Evolutionary conservation across 2,888 invertebrate genomes (phyloP).

Genomic region (Himalopsyche japonica): DNA sequence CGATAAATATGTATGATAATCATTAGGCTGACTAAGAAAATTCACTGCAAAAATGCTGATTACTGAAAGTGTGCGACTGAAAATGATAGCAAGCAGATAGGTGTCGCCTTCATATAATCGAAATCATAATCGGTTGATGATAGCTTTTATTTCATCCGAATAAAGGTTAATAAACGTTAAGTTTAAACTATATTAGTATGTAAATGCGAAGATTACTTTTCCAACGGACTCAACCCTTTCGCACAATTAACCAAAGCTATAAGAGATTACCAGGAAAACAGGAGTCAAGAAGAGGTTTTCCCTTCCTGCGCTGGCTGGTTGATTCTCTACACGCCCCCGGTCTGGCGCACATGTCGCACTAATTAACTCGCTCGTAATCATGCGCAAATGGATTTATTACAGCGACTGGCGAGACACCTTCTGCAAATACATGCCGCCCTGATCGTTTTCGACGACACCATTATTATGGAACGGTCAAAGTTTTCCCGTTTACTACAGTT

Average conservation of each 20-base stretch:
- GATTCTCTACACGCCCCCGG: not conserved
- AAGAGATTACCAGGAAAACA: slow-evolving; percentile 28
- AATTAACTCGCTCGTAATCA: slow-evolving; percentile 28
- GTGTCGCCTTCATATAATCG: too few relatives aligned
- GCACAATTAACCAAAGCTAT: slow-evolving; percentile 30
- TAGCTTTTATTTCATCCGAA: too few relatives aligned
- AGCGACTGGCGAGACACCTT: not conserved
- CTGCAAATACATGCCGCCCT: slow-evolving; percentile 1
- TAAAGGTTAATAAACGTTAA: too few relatives aligned
- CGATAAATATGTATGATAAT: too few relatives aligned
- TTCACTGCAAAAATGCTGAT: too few relatives aligned
- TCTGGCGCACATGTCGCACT: slow-evolving; percentile 9
- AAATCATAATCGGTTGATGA: too few relatives aligned
- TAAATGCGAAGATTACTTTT: not conserved
- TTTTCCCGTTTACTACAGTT: not conserved
- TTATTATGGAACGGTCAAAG: not conserved
- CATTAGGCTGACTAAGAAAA: too few relatives aligned
- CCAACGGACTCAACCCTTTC: slow-evolving; percentile 11
- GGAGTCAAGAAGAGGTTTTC: slow-evolving; percentile 10
- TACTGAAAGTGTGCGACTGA: too few relatives aligned
- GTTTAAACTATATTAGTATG: not conserved
- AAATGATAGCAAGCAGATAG: too few relatives aligned
- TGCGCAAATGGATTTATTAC: slow-evolving; percentile 18
- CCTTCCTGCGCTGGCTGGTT: not conserved
- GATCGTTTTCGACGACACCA: not conserved